phyloP scores from a whole-genome alignment of 2,113 vertebrate genomes.

The Opisthocomus hoazin region DNA sequence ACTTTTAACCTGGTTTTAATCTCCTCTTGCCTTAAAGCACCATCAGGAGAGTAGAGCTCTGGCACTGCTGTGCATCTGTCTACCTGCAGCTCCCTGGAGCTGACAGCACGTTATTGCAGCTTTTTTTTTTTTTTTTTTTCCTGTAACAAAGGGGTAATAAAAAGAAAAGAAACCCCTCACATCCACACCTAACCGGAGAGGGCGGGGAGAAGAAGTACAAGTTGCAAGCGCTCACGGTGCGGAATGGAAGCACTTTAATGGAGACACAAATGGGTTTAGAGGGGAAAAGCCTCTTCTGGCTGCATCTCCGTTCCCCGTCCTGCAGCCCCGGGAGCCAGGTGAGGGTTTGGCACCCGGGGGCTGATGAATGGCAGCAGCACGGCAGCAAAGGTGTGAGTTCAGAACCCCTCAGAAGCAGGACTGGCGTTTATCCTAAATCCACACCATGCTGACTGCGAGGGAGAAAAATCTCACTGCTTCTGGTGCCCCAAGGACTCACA shows the following conservation, averaged over 20 bases:
- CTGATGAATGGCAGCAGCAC: too few relatives aligned
- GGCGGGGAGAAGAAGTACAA: neutral
- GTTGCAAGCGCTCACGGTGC: neutral
- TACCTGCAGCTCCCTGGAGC: neutral
- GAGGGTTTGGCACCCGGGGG: too few relatives aligned
- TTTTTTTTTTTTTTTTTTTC: too few relatives aligned
- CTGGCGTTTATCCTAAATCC: neutral
- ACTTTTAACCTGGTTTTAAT: neutral
- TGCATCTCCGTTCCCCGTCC: too few relatives aligned
- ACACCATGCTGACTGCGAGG: neutral
- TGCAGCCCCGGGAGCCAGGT: too few relatives aligned
- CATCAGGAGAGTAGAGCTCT: neutral
- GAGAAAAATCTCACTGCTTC: neutral
- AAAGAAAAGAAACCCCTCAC: neutral
- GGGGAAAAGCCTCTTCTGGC: neutral
- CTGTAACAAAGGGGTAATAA: neutral
- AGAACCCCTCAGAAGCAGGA: neutral
- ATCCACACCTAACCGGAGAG: too few relatives aligned
- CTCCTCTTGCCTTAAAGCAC: neutral
- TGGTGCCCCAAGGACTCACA: rapidly evolving
- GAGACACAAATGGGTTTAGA: neutral
- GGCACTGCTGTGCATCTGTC: neutral
- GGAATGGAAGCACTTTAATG: rapidly evolving
- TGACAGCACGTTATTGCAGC: neutral
- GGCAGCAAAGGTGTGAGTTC: too few relatives aligned